Evolutionary conservation across 2,888 invertebrate genomes (phyloP), one percentile per base, ranked within the genome.

Genomic region (Clivina fossor): DNA sequence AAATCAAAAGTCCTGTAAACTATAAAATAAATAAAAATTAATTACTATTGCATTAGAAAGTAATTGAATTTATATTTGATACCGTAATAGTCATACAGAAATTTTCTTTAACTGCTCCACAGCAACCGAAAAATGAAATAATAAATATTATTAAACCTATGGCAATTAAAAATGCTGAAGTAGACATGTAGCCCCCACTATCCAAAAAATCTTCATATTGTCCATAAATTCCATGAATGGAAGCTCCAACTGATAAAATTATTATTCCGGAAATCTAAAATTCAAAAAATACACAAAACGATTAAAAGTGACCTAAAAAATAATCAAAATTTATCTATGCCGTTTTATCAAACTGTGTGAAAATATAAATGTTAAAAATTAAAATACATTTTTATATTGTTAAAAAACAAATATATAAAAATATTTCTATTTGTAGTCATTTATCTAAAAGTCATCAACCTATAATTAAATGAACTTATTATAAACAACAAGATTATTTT

Each of bases 61-160:
- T 35, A 22, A 22, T 15, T 22, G 3, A 16, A 30, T 32, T 32
- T 32, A n/a, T 53, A n/a, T 32, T 57, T 77, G 88, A 85, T 76
- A 94, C 94, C 60, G 90, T 88, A 61, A 91, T 83, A 57, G 93
- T 87, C 89, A 96, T 91, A 78, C 93, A 92, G 72, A 93, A 90
- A 73, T 90, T 96, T 74, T 97, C 96, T 69, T 90, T 91, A 53
- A 92, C 82, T 11, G 97, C 96, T 30, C 97, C 97, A 67, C 94
- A 96, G 78, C 96, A 97, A 60, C 96, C 97, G 64, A 96, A 87
- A 80, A 95, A 95, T 41, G 95, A 93, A 9, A 96, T 88, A 48
- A 94, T 76, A 73, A 95, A 93, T 65, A 96, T 89, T 59, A 94
- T 80, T 13, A 86, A 77, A n/a, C 96, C 95, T 5, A 93, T 88